phyloP scores from a whole-genome alignment of 2,113 vertebrate species.

The Callospermophilus lateralis region DNA sequence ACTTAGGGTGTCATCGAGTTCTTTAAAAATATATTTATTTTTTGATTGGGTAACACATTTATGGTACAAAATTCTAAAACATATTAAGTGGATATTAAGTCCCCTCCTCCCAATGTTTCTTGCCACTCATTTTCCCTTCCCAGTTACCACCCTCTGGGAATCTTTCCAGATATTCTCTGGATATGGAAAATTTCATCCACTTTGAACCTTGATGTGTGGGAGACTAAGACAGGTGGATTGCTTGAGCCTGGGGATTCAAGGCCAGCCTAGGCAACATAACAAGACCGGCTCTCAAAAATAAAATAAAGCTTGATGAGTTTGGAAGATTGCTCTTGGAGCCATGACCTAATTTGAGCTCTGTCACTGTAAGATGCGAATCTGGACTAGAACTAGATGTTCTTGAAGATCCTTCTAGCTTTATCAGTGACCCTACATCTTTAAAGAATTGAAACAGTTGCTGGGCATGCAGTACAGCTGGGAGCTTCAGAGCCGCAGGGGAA shows the following conservation, averaged over 20 bases:
- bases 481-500: neutral
- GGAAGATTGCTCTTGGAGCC: neutral
- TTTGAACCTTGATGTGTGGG: neutral
- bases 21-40: constrained; percentile 44
- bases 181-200: neutral
- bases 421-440: neutral
- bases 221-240: neutral
- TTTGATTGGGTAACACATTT: neutral
- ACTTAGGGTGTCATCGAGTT: neutral
- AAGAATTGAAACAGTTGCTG: neutral
- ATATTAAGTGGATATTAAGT: neutral
- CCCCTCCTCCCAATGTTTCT: neutral
- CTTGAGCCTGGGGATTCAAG: neutral
- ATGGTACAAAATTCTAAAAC: neutral
- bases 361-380: neutral
- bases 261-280: neutral
- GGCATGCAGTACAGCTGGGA: neutral
- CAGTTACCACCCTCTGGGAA: neutral
- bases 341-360: neutral
- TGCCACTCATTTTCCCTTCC: neutral
- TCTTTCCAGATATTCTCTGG: neutral
- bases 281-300: neutral
- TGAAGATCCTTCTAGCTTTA: neutral
- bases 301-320: neutral
- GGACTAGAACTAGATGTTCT: constrained; percentile 1